Conservation (phyloP, 2,113 vertebrate genomes). For the Cepphus grylle region DNA sequence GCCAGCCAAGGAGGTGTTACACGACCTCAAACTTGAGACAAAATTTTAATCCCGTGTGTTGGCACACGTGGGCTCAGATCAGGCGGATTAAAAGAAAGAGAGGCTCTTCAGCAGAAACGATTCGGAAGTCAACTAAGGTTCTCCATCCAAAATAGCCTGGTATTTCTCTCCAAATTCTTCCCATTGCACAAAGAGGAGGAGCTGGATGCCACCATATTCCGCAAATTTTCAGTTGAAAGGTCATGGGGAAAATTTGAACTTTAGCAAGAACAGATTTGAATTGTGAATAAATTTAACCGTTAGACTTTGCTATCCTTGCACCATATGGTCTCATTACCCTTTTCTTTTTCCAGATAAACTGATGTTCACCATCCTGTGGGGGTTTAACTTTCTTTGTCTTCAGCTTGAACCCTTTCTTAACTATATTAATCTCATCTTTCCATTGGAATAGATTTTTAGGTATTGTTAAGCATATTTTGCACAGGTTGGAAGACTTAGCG, state of each 20-base stretch:
- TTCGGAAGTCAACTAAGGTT: not conserved
- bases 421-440: not conserved
- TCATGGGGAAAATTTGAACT: not conserved
- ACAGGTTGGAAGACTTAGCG: not conserved
- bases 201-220: not conserved
- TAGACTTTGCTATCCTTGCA: not conserved
- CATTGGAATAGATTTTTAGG: not conserved
- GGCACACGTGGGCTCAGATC: not conserved
- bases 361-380: not conserved
- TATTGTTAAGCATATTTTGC: not conserved
- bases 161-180: not conserved
- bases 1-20: not conserved
- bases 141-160: not conserved
- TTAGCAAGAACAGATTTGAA: not conserved
- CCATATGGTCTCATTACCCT: rapidly evolving
- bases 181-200: rapidly evolving
- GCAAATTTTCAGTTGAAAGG: not conserved
- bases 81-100: not conserved
- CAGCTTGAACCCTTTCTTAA: not conserved
- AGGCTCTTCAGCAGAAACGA: not conserved
- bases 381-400: not conserved
- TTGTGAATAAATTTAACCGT: not conserved
- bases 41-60: not conserved
- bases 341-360: not conserved
- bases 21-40: not conserved